phyloP scores from a whole-genome alignment of 2,888 invertebrate genomes.

The Phania funesta region DNA sequence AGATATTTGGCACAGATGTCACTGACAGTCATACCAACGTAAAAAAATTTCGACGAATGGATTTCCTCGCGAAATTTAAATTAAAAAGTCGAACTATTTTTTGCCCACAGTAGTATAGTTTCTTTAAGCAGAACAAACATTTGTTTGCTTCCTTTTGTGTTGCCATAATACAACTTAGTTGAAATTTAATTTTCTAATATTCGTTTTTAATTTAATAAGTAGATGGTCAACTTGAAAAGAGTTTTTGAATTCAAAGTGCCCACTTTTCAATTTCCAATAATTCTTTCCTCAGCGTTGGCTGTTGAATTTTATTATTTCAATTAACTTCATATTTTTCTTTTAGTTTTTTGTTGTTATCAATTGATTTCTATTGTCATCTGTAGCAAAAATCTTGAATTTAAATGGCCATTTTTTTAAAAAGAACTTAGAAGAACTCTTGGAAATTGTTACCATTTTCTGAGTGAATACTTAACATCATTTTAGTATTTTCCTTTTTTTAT shows the following conservation, averaged over 20 bases:
- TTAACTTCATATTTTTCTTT: neutral
- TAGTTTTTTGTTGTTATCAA: neutral
- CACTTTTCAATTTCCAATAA: neutral
- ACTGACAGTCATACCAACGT: no score
- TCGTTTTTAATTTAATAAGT: neutral
- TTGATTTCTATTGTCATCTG: conserved; percentile 37
- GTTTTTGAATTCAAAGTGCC: neutral
- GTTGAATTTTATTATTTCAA: neutral
- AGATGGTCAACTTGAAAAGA: no score
- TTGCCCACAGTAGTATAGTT: no score
- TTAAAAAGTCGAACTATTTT: no score
- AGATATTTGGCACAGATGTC: no score
- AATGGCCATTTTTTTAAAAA: conserved; percentile 18
- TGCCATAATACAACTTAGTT: conserved; percentile 9
- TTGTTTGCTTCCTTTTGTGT: neutral
- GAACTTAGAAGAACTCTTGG: conserved; percentile 31
- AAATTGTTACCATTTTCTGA: conserved; percentile 37
- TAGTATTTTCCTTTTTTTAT: neutral
- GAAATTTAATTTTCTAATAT: conserved; percentile 5
- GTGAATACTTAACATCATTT: conserved; percentile 48
- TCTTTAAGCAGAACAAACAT: no score
- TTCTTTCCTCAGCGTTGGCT: neutral
- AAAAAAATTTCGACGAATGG: no score
- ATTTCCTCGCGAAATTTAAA: no score
- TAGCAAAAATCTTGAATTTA: conserved; percentile 46